These are phyloP conservation scores for Cheilosia grossa DNA, from an alignment of 2,888 invertebrate genomes.

Conservation along the genomic window DNA sequence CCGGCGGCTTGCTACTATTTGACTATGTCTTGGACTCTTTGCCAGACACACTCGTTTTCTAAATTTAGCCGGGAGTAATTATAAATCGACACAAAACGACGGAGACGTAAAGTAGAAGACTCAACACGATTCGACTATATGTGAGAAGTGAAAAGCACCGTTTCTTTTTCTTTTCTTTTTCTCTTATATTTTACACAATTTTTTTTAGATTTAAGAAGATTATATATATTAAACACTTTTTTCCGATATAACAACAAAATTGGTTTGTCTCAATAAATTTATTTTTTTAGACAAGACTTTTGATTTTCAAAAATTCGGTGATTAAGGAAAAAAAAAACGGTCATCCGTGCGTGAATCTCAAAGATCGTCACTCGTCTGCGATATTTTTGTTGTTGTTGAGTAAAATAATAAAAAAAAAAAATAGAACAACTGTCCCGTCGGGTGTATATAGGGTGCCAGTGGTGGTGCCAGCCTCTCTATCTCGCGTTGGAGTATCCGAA, in stretches of 20 bases:
- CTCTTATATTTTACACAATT: conserved; percentile 44
- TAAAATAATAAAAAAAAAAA: conserved; percentile 54
- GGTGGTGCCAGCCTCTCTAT: conserved; percentile 58
- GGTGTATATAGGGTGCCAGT: conserved; percentile 44
- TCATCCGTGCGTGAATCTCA: conserved; percentile 55
- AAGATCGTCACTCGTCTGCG: conserved; percentile 60
- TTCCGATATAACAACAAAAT: conserved; percentile 5
- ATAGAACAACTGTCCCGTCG: conserved; percentile 71
- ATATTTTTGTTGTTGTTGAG: conserved; percentile 64
- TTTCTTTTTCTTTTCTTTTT: conserved; percentile 50
- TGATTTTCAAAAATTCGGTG: not conserved
- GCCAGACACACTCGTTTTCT: conserved; percentile 83
- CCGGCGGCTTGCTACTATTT: conserved; percentile 74
- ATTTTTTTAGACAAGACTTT: not conserved
- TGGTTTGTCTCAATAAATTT: conserved; percentile 16
- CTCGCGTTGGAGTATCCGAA: conserved; percentile 59
- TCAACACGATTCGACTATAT: conserved; percentile 72
- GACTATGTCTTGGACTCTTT: conserved; percentile 76
- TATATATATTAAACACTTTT: conserved; percentile 33
- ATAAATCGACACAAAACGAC: conserved; percentile 78
- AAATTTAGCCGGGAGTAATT: conserved; percentile 83
- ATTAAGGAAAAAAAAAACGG: conserved; percentile 22
- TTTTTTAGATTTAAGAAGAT: conserved; percentile 47
- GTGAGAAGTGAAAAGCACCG: conserved; percentile 64
- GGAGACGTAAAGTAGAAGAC: conserved; percentile 72